A percentile compares a stretch with the other conserved stretches of the same genome.
Conservation (phyloP, 2,797 vertebrate species). For the Acanthiza pusilla region DNA sequence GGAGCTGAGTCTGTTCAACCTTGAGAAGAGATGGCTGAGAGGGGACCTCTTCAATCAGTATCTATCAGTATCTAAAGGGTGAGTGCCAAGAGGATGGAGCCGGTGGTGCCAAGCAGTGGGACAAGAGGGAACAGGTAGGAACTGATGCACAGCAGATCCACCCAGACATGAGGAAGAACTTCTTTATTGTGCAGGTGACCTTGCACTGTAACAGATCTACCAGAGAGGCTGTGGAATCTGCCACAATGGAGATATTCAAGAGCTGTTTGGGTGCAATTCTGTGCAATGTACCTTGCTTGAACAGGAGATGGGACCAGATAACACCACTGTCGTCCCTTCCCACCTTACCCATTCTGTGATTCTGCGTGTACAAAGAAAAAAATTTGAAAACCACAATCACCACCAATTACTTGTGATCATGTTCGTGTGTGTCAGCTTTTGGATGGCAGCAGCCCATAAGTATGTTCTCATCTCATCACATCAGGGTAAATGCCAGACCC, state of each 20-base stretch:
- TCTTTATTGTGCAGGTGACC: accelerated
- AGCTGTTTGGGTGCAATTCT: background rate
- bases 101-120: background rate
- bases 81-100: background rate
- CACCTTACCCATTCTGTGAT: background rate
- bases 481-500: background rate
- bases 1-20: background rate
- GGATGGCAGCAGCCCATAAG: background rate
- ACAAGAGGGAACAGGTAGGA: background rate
- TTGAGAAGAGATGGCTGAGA: background rate
- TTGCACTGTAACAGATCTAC: background rate
- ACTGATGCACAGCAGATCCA: background rate
- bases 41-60: background rate
- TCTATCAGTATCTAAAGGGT: background rate
- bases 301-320: background rate
- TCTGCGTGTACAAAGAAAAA: background rate
- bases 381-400: background rate
- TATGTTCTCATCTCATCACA: background rate
- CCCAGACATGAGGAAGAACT: background rate
- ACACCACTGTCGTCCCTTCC: background rate
- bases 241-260: background rate
- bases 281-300: background rate
- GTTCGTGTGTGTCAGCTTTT: background rate
- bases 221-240: background rate
- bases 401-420: background rate